Evolutionary conservation across 2,797 vertebrate genomes (phyloP), one percentile per base, ranked within the genome.

Genomic region (Anableps anableps): DNA sequence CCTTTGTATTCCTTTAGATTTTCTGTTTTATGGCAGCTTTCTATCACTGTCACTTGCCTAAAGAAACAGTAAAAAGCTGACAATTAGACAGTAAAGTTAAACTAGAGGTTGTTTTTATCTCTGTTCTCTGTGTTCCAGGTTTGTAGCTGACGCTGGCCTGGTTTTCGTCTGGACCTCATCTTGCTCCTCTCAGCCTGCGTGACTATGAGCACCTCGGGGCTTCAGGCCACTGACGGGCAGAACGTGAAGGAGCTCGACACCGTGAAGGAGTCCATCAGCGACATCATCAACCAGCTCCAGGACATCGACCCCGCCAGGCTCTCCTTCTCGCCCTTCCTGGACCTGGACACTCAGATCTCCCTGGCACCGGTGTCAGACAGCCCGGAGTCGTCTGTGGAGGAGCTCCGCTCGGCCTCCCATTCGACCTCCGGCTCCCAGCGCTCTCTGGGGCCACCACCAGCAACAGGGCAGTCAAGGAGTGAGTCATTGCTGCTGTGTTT

Each of bases 341-440:
- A 96, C 89, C 90, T 96, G 89, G 96, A 96, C 91, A 96, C 96
- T 47, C 96, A 96, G 92, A 96, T 96, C 85, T 95, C 95, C 47
- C 64, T 96, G 93, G 95, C 96, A 0, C 95, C 95, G 0, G 93
- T 96, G 88, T 96, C 96, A 17, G 95, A 96, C 92, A 96, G 96
- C 66, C 96, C 96, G 0, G 95, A 96, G 86, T 96, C 96, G 0
- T 96, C 96, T 0, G 91, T 96, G 80, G 95, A 96, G 88, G 96
- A 96, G 90, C 93, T 96, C 45, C 93, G 89, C 90, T 96, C 95
- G 16, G 89, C 95, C 80, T 93, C 94, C 84, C 93, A 92, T 87
- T 96, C 95, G 0, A 81, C 92, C 80, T 91, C 92, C 1, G 93
- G 94, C 80, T 96, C 95, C 45, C 94, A 94, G 88, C 92, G 81